Evolutionary conservation across 2,797 vertebrate genomes (phyloP), one percentile per base, ranked within the genome.

Genomic region (Schizopygopsis pylzovi): DNA sequence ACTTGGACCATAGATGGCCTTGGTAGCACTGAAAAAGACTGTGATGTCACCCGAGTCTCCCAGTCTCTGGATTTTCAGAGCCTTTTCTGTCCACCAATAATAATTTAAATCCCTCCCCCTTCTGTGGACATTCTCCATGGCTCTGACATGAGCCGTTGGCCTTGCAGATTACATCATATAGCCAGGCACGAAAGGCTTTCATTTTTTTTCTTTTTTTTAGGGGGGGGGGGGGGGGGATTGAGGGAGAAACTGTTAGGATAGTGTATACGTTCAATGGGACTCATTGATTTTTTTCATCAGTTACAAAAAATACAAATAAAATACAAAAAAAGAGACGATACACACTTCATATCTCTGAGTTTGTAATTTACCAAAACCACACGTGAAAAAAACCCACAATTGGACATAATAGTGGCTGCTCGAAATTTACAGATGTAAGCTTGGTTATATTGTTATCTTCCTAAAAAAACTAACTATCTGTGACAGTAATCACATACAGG

Each of bases 11-110:
- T 80, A 79, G 10, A 80, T 20, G n/a, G 77, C 67, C 45, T 73
- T 87, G 16, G 76, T 84, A 73, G 78, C 83, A 87, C 20, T 73
- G 12, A 87, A 82, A 13, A 87, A 85, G 16, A 65, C 70, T 37
- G 79, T 87, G 41, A 77, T 25, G 43, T 86, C 63, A 43, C 79
- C 15, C 0, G 25, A 45, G 37, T 88, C 76, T 49, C 11, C n/a
- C 39, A 85, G 65, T 39, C 43, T 22, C 33, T 87, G 49, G 52
- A 85, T 85, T 67, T 86, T 72, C 22, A 70, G 22, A 39, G 59
- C 28, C 63, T 81, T 70, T 54, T 81, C 43, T 70, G 41, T 49
- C 33, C 45, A 84, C 20, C 61, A 77, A 25, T 41, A n/a, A 10
- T 71, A 25, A 3, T 43, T 71, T 71, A 43, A 13, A 20, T 45